These are phyloP conservation scores for Adelphocoris suturalis DNA, from an alignment of 2,888 invertebrate species.

Conservation along the genomic window DNA sequence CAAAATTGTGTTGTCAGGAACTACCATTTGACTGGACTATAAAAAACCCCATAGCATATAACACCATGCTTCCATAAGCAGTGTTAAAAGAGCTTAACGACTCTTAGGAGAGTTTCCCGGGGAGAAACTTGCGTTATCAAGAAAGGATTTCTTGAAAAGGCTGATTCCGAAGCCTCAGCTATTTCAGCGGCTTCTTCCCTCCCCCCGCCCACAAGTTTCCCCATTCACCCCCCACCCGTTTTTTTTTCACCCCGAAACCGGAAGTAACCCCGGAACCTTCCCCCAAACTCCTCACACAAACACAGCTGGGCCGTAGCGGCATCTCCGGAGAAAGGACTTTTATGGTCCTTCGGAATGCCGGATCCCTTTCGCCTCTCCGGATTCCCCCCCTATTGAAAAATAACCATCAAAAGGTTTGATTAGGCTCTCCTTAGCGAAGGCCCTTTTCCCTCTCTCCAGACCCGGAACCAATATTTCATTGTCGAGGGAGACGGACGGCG, in stretches of 20 bases:
- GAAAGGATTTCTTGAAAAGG: slow-evolving; percentile 1
- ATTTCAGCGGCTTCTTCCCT: background rate
- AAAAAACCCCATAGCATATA: too few relatives aligned
- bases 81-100: too few relatives aligned
- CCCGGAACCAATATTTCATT: background rate
- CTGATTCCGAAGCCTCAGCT: background rate
- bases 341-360: background rate
- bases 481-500: background rate
- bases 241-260: background rate
- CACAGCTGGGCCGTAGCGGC: background rate
- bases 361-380: background rate
- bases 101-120: background rate
- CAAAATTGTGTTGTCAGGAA: too few relatives aligned
- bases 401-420: slow-evolving; percentile 17
- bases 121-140: background rate
- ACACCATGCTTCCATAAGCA: too few relatives aligned
- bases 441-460: background rate
- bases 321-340: background rate
- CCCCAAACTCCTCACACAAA: background rate
- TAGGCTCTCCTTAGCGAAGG: background rate
- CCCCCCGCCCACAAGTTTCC: too few relatives aligned
- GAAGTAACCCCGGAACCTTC: background rate
- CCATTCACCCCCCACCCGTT: background rate
- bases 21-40: too few relatives aligned
- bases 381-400: background rate